These are phyloP conservation scores for Amniataba percoides DNA, from an alignment of 2,797 vertebrate species.

Conservation along the genomic window DNA sequence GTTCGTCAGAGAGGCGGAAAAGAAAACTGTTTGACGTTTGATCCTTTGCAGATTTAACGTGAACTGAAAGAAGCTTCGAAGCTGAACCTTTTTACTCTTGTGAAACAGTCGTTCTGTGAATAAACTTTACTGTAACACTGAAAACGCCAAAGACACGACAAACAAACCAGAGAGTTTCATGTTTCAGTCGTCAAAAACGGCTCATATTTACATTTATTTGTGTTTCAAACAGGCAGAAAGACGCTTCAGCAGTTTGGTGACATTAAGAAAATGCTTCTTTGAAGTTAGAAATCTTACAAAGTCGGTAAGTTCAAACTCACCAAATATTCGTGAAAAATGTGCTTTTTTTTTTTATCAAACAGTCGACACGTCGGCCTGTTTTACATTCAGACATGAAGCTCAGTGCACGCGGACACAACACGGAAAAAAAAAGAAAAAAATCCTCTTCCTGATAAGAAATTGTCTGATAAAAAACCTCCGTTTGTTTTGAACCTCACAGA, in stretches of 20 bases:
- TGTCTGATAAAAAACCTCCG: not conserved
- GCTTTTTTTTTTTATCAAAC: not conserved
- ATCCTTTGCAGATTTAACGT: too few species aligned
- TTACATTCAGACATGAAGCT: conserved; percentile 15
- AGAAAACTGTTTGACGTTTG: too few species aligned
- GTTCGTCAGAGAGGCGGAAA: not conserved
- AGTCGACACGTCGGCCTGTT: not conserved
- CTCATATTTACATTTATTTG: conserved; percentile 20
- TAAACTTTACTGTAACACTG: too few species aligned
- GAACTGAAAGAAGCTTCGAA: too few species aligned
- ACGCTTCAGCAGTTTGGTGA: not conserved
- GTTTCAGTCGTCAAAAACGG: not conserved
- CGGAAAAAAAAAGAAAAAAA: not conserved
- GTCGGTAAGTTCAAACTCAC: not conserved
- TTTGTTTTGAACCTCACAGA: conserved; percentile 7
- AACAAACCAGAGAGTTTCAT: not conserved
- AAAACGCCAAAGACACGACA: too few species aligned
- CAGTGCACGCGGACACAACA: not conserved
- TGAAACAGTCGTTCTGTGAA: too few species aligned
- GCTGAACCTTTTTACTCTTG: too few species aligned
- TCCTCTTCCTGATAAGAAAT: not conserved
- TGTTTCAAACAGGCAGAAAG: conserved; percentile 2
- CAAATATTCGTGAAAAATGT: not conserved
- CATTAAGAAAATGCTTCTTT: not conserved
- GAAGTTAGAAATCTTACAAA: conserved; percentile 4